Evolutionary conservation across 2,113 vertebrate genomes (phyloP), one percentile per base, ranked within the genome.

Genomic region (Sprattus sprattus): DNA sequence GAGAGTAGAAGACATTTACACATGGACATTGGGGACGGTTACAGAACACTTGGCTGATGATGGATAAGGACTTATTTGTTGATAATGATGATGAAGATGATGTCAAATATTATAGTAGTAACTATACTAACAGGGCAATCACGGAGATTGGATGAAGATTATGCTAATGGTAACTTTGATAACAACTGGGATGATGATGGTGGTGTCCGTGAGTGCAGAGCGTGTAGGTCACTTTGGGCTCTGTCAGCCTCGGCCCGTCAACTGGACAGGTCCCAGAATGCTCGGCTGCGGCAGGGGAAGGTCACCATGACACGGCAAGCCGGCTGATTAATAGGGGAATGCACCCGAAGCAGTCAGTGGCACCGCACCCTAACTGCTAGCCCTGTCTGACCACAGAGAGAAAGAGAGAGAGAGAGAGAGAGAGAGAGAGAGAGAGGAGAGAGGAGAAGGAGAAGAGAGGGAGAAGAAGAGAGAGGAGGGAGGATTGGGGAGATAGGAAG

Each of bases 201-300:
- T 82, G 71, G 39, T 67, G 71, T 32, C 32, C 16, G 32, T 5
- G 71, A 78, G 71, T 32, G 4, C 20, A 11, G 71, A 39, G 71
- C 71, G 28, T 16, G n/a, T 22, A 81, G 45, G 45, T 20, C 15
- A 22, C 2, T 64, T 44, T 54, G n/a, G 39, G 28, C 52, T 49
- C 46, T 50, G 25, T 22, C 57, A 82, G 82, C 71, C 60, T 44
- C 18, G 82, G 54, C 60, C 84, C 54, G 45, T 32, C 82, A 47
- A 81, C 39, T 28, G 50, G 86, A 86, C 52, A 45, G 83, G 81
- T 90, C 85, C 84, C 84, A 83, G 50, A 88, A 82, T 88, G 67
- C 85, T 83, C 28, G 9, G 49, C 84, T 64, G 88, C 83, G 85
- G 85, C 67, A 39, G 54, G 71, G 44, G 81, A 84, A 85, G 85